Conservation (phyloP, 2,113 vertebrate genomes). For the Cyrtonyx montezumae region DNA sequence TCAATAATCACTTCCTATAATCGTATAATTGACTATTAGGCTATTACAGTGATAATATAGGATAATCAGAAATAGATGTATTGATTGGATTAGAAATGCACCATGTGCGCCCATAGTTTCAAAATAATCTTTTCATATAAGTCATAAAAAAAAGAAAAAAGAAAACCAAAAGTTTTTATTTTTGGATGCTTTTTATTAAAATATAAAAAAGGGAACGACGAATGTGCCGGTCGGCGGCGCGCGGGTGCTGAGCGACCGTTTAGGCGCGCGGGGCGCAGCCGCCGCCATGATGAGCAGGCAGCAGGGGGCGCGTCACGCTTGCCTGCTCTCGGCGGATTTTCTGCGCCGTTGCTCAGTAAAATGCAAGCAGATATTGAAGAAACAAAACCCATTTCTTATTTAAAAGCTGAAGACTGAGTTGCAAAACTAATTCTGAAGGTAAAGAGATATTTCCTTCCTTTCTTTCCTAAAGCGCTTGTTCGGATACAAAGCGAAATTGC, state of each 20-base stretch:
- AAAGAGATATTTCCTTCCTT: background rate
- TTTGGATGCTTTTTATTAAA: too few relatives aligned
- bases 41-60: background rate
- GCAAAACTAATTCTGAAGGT: background rate
- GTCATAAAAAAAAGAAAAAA: background rate
- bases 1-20: background rate
- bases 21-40: background rate
- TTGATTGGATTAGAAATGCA: background rate
- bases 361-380: background rate
- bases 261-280: too few relatives aligned
- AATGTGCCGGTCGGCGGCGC: too few relatives aligned
- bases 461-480: background rate
- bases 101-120: too few relatives aligned
- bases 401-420: background rate
- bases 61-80: background rate
- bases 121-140: too few relatives aligned
- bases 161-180: too few relatives aligned
- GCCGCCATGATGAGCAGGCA: too few relatives aligned
- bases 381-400: background rate
- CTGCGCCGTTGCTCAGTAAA: background rate
- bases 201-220: too few relatives aligned
- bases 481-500: background rate
- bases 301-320: too few relatives aligned
- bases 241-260: too few relatives aligned
- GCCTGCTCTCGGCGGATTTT: too few relatives aligned